Conservation (phyloP, 2,888 invertebrate genomes). For the Apantesis nais region DNA sequence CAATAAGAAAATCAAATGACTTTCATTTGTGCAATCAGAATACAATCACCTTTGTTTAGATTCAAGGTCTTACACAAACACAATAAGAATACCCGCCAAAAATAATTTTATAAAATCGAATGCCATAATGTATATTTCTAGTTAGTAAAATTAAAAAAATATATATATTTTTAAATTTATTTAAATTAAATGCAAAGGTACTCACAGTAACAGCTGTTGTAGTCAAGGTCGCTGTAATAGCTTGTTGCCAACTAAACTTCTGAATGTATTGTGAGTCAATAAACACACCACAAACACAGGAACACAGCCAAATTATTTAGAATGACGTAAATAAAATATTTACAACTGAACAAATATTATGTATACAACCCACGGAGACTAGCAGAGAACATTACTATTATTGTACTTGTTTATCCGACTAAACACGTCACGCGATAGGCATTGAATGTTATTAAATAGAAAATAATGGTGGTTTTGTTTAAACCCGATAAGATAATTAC, state of each 20-base stretch:
- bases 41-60: conserved; percentile 18
- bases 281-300: conserved; percentile 66
- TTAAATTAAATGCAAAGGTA: conserved; percentile 41
- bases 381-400: conserved; percentile 13
- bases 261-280: conserved; percentile 69
- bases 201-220: conserved; percentile 75
- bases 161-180: conserved; percentile 9
- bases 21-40: conserved; percentile 27
- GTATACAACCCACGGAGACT: conserved; percentile 28
- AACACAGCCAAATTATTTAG: conserved; percentile 76
- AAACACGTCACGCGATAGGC: conserved; percentile 30
- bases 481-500: conserved; percentile 55
- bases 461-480: conserved; percentile 37
- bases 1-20: conserved; percentile 20
- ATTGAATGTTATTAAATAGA: conserved; percentile 28
- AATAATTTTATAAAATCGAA: neutral
- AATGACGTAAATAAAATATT: conserved; percentile 73
- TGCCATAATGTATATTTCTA: neutral
- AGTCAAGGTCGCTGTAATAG: conserved; percentile 68
- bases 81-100: conserved; percentile 37
- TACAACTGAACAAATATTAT: conserved; percentile 69
- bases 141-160: neutral
- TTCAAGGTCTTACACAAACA: conserved; percentile 42
- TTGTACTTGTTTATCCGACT: conserved; percentile 21
- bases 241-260: conserved; percentile 67